Evolutionary conservation across 1,140 invertebrate genomes (phyloP).

Genomic region (Brachionus manjavacas): DNA sequence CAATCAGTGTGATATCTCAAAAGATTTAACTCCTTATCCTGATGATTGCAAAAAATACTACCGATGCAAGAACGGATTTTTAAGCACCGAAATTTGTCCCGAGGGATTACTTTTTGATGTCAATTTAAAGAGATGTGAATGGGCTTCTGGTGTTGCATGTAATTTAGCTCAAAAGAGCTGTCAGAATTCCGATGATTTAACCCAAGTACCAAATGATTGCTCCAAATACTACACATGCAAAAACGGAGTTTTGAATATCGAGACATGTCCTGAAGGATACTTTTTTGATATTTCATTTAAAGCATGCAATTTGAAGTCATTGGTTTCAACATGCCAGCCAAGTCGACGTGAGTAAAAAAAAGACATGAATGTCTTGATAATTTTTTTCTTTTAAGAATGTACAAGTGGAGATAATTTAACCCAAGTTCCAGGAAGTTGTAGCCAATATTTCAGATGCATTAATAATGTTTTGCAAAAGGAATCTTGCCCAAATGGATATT

Average conservation of each 20-base stretch:
- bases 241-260: neutral
- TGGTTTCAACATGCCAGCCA: neutral
- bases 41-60: constrained; percentile 20
- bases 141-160: neutral
- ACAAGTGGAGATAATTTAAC: neutral
- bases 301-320: neutral
- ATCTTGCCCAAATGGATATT: neutral
- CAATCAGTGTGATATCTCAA: neutral
- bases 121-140: neutral
- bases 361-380: neutral
- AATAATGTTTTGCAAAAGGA: neutral
- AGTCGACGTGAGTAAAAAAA: neutral
- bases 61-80: neutral
- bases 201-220: neutral
- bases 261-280: neutral
- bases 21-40: neutral
- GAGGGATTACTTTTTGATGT: neutral
- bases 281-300: neutral
- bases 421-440: constrained; percentile 7
- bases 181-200: neutral
- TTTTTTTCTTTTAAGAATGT: neutral
- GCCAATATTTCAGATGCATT: neutral
- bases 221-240: neutral
- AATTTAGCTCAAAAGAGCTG: neutral
- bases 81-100: neutral